phyloP scores from a whole-genome alignment of 2,113 vertebrate genomes.

The Chloropsis hardwickii region DNA sequence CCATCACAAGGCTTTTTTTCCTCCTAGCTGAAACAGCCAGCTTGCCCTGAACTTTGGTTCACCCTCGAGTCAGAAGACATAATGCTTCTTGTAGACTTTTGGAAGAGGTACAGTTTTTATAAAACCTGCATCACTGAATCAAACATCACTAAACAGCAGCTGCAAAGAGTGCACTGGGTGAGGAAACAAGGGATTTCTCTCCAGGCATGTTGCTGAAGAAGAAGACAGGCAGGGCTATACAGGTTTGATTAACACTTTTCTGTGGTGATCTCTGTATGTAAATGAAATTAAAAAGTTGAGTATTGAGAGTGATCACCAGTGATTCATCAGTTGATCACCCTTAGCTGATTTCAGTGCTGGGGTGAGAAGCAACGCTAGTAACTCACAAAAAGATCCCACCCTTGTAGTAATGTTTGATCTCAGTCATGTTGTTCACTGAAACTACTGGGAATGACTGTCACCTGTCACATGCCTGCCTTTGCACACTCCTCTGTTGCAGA shows the following conservation, averaged over 20 bases:
- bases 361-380: neutral
- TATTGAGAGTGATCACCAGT: neutral
- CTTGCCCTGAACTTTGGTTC: neutral
- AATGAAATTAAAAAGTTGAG: neutral
- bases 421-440: neutral
- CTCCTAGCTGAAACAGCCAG: neutral
- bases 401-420: neutral
- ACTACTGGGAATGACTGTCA: neutral
- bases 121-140: neutral
- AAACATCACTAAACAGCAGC: neutral
- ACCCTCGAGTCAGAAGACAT: neutral
- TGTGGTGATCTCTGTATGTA: neutral
- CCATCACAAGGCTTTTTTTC: neutral
- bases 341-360: neutral
- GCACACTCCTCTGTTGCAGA: neutral
- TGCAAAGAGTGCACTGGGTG: neutral
- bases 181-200: neutral
- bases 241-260: neutral
- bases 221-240: neutral
- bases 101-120: neutral
- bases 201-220: neutral
- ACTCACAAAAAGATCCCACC: neutral
- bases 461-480: neutral
- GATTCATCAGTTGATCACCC: neutral
- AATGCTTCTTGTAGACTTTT: neutral